phyloP scores from a whole-genome alignment of 64 coral and sea anemone genomes.

The Exaiptasia diaphana region DNA sequence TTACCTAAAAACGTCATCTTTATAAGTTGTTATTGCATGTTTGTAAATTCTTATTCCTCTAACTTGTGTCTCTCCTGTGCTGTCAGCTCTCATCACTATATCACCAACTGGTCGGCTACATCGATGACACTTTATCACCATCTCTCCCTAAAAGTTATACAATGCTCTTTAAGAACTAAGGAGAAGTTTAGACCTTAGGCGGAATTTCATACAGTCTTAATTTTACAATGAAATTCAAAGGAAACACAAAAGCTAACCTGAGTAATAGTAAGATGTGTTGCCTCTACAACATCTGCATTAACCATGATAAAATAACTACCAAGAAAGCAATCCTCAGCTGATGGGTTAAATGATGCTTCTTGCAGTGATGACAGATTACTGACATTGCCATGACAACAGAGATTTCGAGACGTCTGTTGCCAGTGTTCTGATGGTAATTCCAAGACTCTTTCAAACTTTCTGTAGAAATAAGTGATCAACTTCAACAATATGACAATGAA shows the following conservation, averaged over 20 bases:
- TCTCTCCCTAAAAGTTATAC: background rate
- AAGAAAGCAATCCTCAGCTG: constrained; percentile 38
- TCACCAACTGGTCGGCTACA: background rate
- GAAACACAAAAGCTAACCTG: background rate
- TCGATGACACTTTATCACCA: background rate
- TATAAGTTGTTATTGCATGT: background rate
- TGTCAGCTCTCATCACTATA: background rate
- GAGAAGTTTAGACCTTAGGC: background rate
- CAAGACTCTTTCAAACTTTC: constrained; percentile 53
- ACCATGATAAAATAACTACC: constrained; percentile 47
- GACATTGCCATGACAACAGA: constrained; percentile 56
- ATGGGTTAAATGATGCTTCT: constrained; percentile 49
- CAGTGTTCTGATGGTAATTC: constrained; percentile 65
- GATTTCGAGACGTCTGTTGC: constrained; percentile 34
- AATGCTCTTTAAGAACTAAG: too few species aligned
- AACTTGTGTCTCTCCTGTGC: background rate
- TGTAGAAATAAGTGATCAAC: background rate
- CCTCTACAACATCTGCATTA: background rate
- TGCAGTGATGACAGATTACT: constrained; percentile 6
- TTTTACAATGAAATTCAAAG: background rate
- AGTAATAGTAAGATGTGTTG: background rate
- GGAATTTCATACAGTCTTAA: background rate
- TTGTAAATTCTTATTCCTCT: background rate
- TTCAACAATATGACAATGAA: too few species aligned
- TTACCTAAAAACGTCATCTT: background rate